Evolutionary conservation across 2,113 vertebrate species (phyloP).

Genomic region (Chaetodon auriga): DNA sequence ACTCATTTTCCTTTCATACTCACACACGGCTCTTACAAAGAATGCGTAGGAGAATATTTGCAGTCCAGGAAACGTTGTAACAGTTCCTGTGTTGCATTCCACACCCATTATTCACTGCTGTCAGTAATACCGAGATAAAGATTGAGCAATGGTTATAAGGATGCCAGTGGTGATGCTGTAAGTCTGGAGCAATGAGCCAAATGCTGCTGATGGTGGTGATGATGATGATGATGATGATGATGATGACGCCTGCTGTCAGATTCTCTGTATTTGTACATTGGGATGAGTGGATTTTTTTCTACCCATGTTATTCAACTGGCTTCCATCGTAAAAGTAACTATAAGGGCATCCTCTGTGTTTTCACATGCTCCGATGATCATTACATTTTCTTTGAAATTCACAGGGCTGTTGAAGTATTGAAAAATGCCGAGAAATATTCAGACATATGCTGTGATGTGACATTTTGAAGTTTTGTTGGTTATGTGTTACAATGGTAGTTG

Average conservation of each 20-base stretch:
- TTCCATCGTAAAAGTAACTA: not conserved
- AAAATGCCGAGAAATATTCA: no score
- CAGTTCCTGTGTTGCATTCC: constrained; percentile 8
- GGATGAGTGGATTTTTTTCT: not conserved
- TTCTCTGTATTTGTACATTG: not conserved
- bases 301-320: no score
- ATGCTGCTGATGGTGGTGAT: not conserved
- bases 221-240: constrained; percentile 3
- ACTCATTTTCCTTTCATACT: constrained; percentile 42
- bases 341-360: not conserved
- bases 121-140: constrained; percentile 2
- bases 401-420: no score
- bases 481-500: no score
- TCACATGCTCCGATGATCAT: not conserved
- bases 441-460: no score
- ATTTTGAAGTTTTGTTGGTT: no score
- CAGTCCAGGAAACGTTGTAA: constrained; percentile 32
- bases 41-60: constrained; percentile 22
- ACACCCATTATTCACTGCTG: constrained; percentile 2
- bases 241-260: not conserved
- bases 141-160: not conserved
- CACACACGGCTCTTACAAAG: not conserved
- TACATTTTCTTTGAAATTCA: no score
- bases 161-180: not conserved
- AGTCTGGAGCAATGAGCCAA: not conserved